Evolutionary conservation across 2,113 vertebrate species (phyloP), one percentile per base, ranked within the genome.

Genomic region (Lampris megalopsis): DNA sequence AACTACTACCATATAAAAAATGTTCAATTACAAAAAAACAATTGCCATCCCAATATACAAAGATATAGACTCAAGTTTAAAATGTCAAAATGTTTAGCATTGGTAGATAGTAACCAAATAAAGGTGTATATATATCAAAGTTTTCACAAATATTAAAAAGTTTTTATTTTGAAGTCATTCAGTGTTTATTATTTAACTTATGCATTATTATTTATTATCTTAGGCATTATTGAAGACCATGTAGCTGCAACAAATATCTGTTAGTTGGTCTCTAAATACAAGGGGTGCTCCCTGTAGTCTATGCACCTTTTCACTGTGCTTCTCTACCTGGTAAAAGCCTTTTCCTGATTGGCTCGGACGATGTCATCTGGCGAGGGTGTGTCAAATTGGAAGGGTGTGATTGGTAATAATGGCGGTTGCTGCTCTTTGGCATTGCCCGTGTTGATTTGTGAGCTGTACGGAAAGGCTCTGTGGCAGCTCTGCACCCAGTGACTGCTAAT

Each of bases 361-460:
- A 98, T 92, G 90, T 99, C 98, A 85, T 99, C 98, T 9, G 98
- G 98, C 77, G 98, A 99, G 24, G 97, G 96, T 2, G 96, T 95
- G 84, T 96, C 93, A 76, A 99, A 99, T 81, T 94, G 79, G 91
- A 99, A 99, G 0, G 97, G 97, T 50, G 88, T 89, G 76, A 99
- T 95, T 65, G 94, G 73, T 53, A 93, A 76, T 9, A 95, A 69
- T 64, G 93, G 94, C 4, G 57, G 68, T 50, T 88, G 79, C 61
- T 81, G 89, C 66, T 96, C 94, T 88, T 94, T 94, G 62, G 90
- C 87, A 71, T 91, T 92, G 71, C 91, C 71, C 0, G 89, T 91
- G 83, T 94, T 85, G 49, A 94, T 92, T 90, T 96, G 95, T 13
- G 88, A 94, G 77, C 85, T 92, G 75, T 94, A 93, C 0, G 94